Evolutionary conservation across 1,140 invertebrate genomes (phyloP).

Genomic region (Hestina assimilis): DNA sequence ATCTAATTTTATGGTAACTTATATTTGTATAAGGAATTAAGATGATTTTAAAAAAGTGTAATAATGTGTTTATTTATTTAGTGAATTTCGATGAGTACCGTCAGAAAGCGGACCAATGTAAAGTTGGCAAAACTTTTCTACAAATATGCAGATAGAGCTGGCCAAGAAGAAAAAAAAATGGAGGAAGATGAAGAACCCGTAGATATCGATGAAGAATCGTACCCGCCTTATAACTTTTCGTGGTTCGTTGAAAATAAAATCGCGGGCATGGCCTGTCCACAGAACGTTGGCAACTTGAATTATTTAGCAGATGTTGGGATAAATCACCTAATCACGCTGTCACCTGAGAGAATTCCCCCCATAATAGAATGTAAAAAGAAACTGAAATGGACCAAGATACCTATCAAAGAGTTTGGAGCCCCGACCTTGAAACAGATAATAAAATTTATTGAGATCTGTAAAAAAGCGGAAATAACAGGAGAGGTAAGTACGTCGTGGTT

Average conservation of each 20-base stretch:
- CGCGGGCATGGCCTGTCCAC: conserved; percentile 79
- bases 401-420: conserved; percentile 82
- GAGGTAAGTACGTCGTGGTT: conserved; percentile 53
- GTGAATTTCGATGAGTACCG: conserved; percentile 50
- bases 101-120: conserved; percentile 52
- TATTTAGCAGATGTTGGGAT: conserved; percentile 80
- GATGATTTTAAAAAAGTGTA: no score
- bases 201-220: conserved; percentile 42
- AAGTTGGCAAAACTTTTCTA: conserved; percentile 68
- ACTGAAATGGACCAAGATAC: conserved; percentile 80
- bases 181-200: conserved; percentile 32
- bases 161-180: conserved; percentile 15
- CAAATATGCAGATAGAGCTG: conserved; percentile 50
- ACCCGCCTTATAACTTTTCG: conserved; percentile 69
- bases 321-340: conserved; percentile 80
- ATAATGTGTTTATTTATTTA: no score
- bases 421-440: conserved; percentile 83
- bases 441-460: conserved; percentile 83
- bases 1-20: no score
- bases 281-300: conserved; percentile 78
- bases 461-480: conserved; percentile 66
- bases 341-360: conserved; percentile 81
- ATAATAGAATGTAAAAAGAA: conserved; percentile 68
- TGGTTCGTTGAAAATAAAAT: conserved; percentile 72
- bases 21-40: no score